These are phyloP conservation scores for Bombus terrestris DNA, from an alignment of 1,140 invertebrate species.

Conservation along the genomic window DNA sequence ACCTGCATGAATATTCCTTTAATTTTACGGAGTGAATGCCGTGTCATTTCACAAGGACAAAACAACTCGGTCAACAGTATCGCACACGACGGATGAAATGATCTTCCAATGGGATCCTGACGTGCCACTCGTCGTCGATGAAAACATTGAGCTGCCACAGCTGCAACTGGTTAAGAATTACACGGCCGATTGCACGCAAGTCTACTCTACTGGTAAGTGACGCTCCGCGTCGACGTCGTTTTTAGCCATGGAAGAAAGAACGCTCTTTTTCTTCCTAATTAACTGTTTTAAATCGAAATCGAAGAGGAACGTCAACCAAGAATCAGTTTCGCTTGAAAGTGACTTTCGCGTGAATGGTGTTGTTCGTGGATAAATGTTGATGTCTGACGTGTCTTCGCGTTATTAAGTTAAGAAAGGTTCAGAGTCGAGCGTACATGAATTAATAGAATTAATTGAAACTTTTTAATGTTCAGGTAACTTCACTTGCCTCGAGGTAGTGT, in stretches of 20 bases:
- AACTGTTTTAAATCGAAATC: neutral
- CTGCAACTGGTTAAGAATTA: slow-evolving; percentile 92
- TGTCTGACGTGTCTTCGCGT: neutral
- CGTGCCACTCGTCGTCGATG: slow-evolving; percentile 93
- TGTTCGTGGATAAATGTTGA: neutral
- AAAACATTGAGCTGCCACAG: slow-evolving; percentile 94
- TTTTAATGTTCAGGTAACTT: slow-evolving; percentile 88
- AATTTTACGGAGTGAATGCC: slow-evolving; percentile 17
- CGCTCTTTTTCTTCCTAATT: slow-evolving; percentile 16
- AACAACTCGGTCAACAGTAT: slow-evolving; percentile 85
- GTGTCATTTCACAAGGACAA: slow-evolving; percentile 47
- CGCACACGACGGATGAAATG: slow-evolving; percentile 95
- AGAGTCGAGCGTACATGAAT: neutral
- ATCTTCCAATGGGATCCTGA: slow-evolving; percentile 95
- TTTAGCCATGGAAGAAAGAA: neutral
- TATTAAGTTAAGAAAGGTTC: neutral
- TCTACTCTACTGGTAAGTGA: slow-evolving; percentile 90
- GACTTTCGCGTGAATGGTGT: neutral
- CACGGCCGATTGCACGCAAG: slow-evolving; percentile 94
- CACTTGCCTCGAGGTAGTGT: slow-evolving; percentile 93
- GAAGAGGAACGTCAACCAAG: neutral
- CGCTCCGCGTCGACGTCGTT: neutral
- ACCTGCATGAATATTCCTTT: slow-evolving; percentile 27
- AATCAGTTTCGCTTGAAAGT: neutral
- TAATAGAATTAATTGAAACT: neutral